phyloP scores from a whole-genome alignment of 2,888 invertebrate genomes.

The Papilio protenor region DNA sequence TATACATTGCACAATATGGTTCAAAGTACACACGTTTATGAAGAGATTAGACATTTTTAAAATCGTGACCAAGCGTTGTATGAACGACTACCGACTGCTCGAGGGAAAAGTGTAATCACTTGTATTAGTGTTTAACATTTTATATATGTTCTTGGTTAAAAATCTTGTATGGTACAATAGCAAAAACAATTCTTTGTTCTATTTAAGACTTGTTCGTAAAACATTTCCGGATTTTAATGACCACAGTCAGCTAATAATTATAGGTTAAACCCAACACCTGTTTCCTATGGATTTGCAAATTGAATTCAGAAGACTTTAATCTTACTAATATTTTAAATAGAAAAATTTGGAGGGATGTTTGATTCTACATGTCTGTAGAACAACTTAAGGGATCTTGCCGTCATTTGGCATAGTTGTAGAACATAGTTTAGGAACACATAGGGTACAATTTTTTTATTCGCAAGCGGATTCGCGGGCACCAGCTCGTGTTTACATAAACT shows the following conservation, averaged over 20 bases:
- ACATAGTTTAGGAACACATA: too few relatives aligned
- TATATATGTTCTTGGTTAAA: not conserved
- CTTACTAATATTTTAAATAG: too few relatives aligned
- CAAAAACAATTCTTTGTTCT: not conserved
- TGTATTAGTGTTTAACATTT: not conserved
- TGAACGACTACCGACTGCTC: not conserved
- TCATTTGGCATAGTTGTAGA: too few relatives aligned
- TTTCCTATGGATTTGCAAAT: not conserved
- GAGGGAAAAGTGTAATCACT: not conserved
- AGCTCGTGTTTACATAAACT: too few relatives aligned
- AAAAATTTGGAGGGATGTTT: too few relatives aligned
- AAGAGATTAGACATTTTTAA: not conserved
- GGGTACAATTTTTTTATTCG: too few relatives aligned
- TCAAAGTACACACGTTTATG: conserved; percentile 15
- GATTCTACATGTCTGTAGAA: too few relatives aligned
- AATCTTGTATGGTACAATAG: not conserved
- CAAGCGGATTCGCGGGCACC: too few relatives aligned
- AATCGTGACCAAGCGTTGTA: not conserved
- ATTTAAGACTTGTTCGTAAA: not conserved
- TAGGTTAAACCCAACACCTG: not conserved
- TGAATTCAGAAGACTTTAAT: too few relatives aligned
- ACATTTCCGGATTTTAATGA: too few relatives aligned
- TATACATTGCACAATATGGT: conserved; percentile 20
- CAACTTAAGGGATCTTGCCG: too few relatives aligned
- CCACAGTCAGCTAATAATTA: too few relatives aligned